Percentiles rank a stretch among this genome's conserved stretches.
Conservation (phyloP, 2,113 vertebrate species). For the Aegypius monachus region DNA sequence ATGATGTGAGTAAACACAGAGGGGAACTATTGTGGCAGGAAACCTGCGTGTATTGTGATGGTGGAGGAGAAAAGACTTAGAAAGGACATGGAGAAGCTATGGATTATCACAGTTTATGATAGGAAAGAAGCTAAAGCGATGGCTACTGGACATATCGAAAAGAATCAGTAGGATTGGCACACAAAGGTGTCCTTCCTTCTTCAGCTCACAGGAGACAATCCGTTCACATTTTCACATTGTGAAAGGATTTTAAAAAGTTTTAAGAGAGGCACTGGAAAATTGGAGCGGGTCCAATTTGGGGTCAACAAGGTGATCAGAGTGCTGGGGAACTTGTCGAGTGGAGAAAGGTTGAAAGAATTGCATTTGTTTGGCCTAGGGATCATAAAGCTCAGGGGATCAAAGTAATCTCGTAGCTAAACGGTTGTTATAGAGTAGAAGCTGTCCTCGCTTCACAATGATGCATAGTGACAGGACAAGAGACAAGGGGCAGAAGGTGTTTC, state of each 20-base stretch:
- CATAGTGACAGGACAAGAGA: neutral
- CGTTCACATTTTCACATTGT: neutral
- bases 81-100: neutral
- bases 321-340: fast-evolving
- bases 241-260: neutral
- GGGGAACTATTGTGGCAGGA: neutral
- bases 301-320: neutral
- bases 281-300: fast-evolving
- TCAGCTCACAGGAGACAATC: neutral
- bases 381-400: neutral
- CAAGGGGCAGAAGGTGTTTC: neutral
- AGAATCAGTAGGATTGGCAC: neutral
- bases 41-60: neutral
- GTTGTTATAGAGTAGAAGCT: neutral
- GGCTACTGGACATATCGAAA: neutral
- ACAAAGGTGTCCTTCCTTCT: neutral
- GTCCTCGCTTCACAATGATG: neutral
- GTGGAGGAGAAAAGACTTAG: neutral
- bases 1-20: neutral
- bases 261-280: neutral
- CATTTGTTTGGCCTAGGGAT: fast-evolving
- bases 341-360: neutral
- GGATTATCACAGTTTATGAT: neutral
- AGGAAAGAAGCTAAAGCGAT: neutral
- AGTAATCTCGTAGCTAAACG: neutral